Conservation (phyloP, 2,797 vertebrate species). For the Ctenochaetus hawaiiensis region DNA sequence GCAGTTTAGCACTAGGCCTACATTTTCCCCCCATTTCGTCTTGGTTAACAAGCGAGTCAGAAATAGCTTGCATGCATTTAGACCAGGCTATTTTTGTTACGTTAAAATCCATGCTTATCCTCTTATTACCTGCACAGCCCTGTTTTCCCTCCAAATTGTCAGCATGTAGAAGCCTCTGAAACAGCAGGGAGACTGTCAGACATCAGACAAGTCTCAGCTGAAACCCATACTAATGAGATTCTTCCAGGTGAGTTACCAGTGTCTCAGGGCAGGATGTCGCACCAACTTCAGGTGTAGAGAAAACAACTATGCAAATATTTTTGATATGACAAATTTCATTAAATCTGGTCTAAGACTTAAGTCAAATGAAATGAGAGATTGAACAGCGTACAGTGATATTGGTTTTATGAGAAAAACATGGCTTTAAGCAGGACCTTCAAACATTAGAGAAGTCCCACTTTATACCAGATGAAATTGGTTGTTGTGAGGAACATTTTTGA, state of each 20-base stretch:
- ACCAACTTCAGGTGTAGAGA: conserved; percentile 10
- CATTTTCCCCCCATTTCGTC: conserved; percentile 28
- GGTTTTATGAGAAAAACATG: conserved; percentile 4
- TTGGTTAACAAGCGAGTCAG: conserved; percentile 38
- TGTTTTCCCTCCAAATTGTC: conserved; percentile 25
- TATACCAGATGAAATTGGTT: conserved; percentile 7
- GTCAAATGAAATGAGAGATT: conserved; percentile 2
- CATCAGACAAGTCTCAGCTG: conserved; percentile 54
- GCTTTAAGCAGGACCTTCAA: not conserved
- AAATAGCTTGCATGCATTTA: conserved; percentile 47
- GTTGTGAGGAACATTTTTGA: not conserved
- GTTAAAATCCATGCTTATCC: conserved; percentile 58
- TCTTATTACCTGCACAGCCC: conserved; percentile 47
- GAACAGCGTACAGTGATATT: conserved; percentile 12
- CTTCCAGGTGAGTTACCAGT: conserved; percentile 53
- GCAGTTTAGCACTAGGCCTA: conserved; percentile 8
- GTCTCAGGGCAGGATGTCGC: conserved; percentile 42
- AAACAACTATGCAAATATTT: conserved; percentile 32
- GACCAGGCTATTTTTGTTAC: conserved; percentile 48
- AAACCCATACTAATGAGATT: conserved; percentile 62
- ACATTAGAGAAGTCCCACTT: not conserved
- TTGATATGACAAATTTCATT: conserved; percentile 24
- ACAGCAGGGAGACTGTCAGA: conserved; percentile 42
- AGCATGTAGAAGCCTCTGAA: conserved; percentile 50
- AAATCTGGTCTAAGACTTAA: conserved; percentile 15